These are phyloP conservation scores for Boulengeromyrus knoepffleri DNA, from an alignment of 2,113 vertebrate genomes.

Conservation along the genomic window DNA sequence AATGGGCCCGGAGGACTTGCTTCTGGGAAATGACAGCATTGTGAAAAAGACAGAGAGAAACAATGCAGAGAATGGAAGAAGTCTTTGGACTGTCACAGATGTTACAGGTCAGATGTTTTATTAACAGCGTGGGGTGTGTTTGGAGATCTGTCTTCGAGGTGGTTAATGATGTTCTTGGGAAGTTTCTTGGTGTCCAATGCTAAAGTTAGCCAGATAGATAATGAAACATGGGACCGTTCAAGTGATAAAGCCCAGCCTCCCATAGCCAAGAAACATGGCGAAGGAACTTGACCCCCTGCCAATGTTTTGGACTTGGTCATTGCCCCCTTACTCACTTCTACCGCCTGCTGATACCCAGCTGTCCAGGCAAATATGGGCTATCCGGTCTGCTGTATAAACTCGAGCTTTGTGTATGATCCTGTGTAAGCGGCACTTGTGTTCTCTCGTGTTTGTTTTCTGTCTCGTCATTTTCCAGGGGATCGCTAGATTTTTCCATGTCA, in stretches of 20 bases:
- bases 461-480: neutral
- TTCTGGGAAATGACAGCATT: neutral
- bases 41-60: neutral
- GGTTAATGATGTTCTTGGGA: neutral
- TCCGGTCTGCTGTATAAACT: neutral
- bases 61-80: neutral
- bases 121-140: neutral
- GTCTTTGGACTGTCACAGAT: neutral
- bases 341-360: neutral
- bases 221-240: neutral
- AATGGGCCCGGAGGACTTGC: neutral
- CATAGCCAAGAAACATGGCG: neutral
- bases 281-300: neutral
- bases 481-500: neutral
- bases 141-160: neutral
- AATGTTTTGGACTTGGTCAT: neutral
- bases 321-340: neutral
- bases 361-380: neutral
- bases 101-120: neutral
- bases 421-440: neutral
- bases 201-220: neutral
- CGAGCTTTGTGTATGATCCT: neutral
- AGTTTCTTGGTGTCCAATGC: neutral
- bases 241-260: neutral
- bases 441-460: neutral